Conservation (phyloP, 2,888 invertebrate species). For the Acronicta psi region DNA sequence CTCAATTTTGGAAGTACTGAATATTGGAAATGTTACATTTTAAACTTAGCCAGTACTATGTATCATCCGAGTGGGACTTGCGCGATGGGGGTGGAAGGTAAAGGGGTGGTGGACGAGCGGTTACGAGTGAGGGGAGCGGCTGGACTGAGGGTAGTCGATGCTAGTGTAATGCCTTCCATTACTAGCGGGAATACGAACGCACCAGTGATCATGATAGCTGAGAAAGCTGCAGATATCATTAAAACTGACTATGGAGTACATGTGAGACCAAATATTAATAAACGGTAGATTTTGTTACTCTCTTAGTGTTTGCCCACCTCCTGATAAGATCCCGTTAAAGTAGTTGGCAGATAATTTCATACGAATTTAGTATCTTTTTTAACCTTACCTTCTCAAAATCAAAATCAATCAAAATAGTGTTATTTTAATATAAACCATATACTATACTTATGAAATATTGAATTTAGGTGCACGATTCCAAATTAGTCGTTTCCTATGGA, state of each 20-base stretch:
- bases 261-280: constrained; percentile 2
- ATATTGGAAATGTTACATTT: constrained; percentile 70
- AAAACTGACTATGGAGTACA: constrained; percentile 90
- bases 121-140: constrained; percentile 85
- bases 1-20: constrained; percentile 56
- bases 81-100: constrained; percentile 68
- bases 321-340: too few species aligned
- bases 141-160: constrained; percentile 92
- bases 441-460: too few species aligned
- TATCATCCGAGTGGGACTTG: constrained; percentile 82
- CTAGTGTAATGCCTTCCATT: constrained; percentile 95
- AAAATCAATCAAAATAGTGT: too few species aligned
- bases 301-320: too few species aligned
- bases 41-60: constrained; percentile 87
- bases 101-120: constrained; percentile 68
- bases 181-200: constrained; percentile 95
- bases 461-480: too few species aligned
- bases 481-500: too few species aligned
- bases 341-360: too few species aligned
- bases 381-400: too few species aligned
- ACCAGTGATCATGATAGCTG: constrained; percentile 95
- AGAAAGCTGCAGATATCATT: constrained; percentile 95
- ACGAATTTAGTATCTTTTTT: too few species aligned
- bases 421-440: too few species aligned
- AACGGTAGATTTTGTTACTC: too few species aligned